Conservation (phyloP, 2,888 invertebrate genomes). For the Andrena bucephala region DNA sequence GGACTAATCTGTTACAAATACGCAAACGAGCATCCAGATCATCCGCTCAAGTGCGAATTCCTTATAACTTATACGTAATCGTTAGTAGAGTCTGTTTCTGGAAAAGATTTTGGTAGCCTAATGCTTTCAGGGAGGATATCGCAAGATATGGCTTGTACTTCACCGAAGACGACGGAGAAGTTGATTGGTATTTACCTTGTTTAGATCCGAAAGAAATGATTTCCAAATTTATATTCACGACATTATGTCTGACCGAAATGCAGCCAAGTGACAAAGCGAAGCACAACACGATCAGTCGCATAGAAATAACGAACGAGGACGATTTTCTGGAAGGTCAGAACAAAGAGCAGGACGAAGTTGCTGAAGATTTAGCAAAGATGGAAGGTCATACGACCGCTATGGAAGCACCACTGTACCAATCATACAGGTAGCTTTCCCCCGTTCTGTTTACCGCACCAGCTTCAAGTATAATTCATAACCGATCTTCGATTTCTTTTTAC, state of each 20-base stretch:
- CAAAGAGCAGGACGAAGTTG: constrained; percentile 78
- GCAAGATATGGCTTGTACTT: constrained; percentile 95
- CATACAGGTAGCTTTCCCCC: constrained; percentile 82
- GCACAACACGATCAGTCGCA: constrained; percentile 75
- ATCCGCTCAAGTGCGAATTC: constrained; percentile 82
- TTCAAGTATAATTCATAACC: constrained; percentile 9
- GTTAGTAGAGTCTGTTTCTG: neutral
- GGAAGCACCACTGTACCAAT: constrained; percentile 95
- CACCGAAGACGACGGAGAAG: constrained; percentile 98
- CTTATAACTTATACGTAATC: neutral
- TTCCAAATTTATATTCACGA: constrained; percentile 96
- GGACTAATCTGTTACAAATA: constrained; percentile 96
- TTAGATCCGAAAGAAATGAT: constrained; percentile 95
- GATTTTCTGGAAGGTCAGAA: constrained; percentile 76
- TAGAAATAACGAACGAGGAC: constrained; percentile 83
- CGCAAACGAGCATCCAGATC: constrained; percentile 84
- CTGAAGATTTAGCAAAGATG: constrained; percentile 88
- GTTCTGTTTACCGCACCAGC: constrained; percentile 18
- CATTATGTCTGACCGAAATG: constrained; percentile 94
- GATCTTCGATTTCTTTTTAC: constrained; percentile 82
- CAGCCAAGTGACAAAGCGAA: constrained; percentile 85
- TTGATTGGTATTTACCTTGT: constrained; percentile 96
- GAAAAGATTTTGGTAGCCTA: constrained; percentile 11
- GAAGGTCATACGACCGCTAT: constrained; percentile 91
- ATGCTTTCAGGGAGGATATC: constrained; percentile 85